Base-by-base conservation (phyloP, 1,140 invertebrate species). In the Euwallacea fornicatus region DNA sequence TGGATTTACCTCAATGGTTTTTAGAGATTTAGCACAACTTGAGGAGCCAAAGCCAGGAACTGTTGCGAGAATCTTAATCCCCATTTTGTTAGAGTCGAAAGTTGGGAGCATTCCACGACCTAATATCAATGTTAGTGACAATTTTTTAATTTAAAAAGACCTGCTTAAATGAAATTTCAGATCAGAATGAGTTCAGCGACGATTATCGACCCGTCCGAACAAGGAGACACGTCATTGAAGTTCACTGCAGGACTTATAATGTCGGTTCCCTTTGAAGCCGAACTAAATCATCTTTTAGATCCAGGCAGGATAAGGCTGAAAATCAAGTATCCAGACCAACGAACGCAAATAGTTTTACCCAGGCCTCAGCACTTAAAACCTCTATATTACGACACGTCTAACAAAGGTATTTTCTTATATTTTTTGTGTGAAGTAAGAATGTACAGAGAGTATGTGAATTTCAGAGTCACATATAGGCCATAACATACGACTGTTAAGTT, bases 201-300 rank as follows among this genome's bases (percentile, higher is more conserved):
- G 0, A 94, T 98, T 60, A 84, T 92, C 60, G 94, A 97, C 78
- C 96, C 96, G 8, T 88, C 89, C 70, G 90, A 88, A 4, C 88
- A 93, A 76, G 85, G 85, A 72, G 96, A 98, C 80, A 90, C 88
- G 63, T 89, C 93, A 7, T 81, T 96, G n/a, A 96, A 97, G 81
- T 97, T 98, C 78, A 95, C 94, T 15, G 95, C 96, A 0, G 96
- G 96, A 0, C 86, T 98, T 0, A 88, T 97, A 33, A 87, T 95
- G 43, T 93, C 91, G 15, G 89, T 98, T 41, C 89, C 89, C 8
- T 84, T 98, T 46, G 93, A 96, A 77, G 94, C 93, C 0, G 93
- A 94, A 80, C 87, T 98, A 69, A 85, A 88, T 55, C 91, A 96
- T 83, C 83, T 97, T 56, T 85, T 88, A 16, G 88, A 93, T 81